Base-by-base conservation (phyloP, 1,140 invertebrate species). In the Ceratina calcarata region DNA sequence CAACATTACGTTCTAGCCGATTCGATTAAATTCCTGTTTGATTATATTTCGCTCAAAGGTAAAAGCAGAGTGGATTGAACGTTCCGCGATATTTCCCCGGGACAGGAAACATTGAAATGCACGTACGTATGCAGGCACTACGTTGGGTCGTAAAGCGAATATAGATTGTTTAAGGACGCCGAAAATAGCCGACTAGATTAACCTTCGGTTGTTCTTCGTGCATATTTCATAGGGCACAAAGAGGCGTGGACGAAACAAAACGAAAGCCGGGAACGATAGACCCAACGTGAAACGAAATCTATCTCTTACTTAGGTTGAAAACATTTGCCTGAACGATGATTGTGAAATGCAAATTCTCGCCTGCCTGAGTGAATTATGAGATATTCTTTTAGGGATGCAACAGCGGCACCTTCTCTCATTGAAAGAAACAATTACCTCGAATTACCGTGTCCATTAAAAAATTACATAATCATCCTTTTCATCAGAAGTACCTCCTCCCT, bases 381-480 rank as follows among this genome's bases (percentile, higher is more conserved):
- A 65, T 15, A 37, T 37, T 8, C 8, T 6, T 10, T 22, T 0
- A 4, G 64, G 16, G n/a, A 18, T 0, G 0, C 37, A 10, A 10
- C 37, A 24, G 3, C 16, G 13, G 45, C 32, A n/a, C 3, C 7
- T 51, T 24, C 7, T 22, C 7, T n/a, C 15, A 24, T 3, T 57
- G 51, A 72, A 78, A 32, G 51, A 51, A 65, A 49, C 60, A 65
- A 78, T 78, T 78, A 72, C 57, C 49, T 13, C 3, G 49, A 78
- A 55, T 78, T 78, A 64, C 22, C 60, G 20, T n/a, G 8, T 65
- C 60, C 76, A 65, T 78, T 72, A 71, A 71, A 78, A 71, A 71
- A 78, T 78, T 78, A 78, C 68, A 37, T 66, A 37, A 62, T 62
- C 68, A 24, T 45, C n/a, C 15, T 18, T 58, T 72, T 72, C 53